Base-by-base conservation (phyloP, 2,888 invertebrate species). In the Standfussiana lucernea region DNA sequence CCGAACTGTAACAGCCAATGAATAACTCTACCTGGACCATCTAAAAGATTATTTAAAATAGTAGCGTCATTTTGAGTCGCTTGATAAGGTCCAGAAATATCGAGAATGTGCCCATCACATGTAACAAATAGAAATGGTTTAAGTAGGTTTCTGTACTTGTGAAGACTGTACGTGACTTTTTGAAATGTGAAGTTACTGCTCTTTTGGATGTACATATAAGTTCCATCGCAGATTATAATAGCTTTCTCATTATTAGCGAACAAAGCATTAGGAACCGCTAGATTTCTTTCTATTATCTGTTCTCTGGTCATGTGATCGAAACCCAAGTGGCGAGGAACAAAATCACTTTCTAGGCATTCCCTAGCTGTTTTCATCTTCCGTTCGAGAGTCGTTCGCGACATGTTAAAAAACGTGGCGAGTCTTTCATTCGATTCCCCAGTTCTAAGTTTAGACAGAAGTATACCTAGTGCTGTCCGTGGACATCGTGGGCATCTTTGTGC, bases 71-170 rank as follows among this genome's bases (percentile, higher is more conserved):
- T 66, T 32, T 21, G 32, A 45, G 32, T 32, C 66, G 66, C 66
- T 32, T 28, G 32, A 32, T 66, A 66, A 32, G 68, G 50, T 11
- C 68, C 50, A 53, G 18, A 69, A 53, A 68, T 18, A 4, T 68
- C 18, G 7, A 68, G 53, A 53, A 53, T 68, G 37, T 53, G 53
- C 8, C 68, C 53, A 37, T 68, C 68, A 15, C 68, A 40, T 53
- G 68, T 69, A 28, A 56, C 50, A 24, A 68, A 53, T 28, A 68
- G 53, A 68, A 68, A 68, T 53, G 68, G 40, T 53, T 68, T 68
- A n/a, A 42, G 45, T 61, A 62, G 70, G 64, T 73, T 72, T 35
- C 64, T 73, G 67, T 70, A 65, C 75, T 75, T 56, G 79, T 62
- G 61, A 69, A 72, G 28, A 73, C 77, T 21, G 75, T 78, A 32